Evolutionary conservation across 2,113 vertebrate species (phyloP).

Genomic region (Hippocampus comes): DNA sequence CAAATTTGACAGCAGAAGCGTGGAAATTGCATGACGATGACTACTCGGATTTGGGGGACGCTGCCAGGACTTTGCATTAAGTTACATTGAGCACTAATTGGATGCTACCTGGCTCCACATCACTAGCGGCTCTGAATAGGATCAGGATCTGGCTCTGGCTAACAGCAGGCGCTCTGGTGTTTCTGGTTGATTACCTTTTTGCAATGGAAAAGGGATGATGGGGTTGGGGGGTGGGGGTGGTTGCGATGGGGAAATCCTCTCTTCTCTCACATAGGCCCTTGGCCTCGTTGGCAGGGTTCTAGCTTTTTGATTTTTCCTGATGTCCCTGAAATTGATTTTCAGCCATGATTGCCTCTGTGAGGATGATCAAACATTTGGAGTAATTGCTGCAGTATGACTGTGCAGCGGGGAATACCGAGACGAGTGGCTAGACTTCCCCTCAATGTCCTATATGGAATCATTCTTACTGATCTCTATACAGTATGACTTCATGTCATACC

Average conservation of each 20-base stretch:
- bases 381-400: conserved; percentile 71
- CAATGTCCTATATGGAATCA: conserved; percentile 48
- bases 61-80: conserved; percentile 76
- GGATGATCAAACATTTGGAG: conserved; percentile 73
- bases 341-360: conserved; percentile 69
- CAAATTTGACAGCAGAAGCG: conserved; percentile 68
- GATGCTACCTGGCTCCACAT: conserved; percentile 75
- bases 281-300: conserved; percentile 65
- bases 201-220: conserved; percentile 62
- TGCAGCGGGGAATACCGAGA: conserved; percentile 52
- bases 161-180: conserved; percentile 67
- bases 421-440: conserved; percentile 49
- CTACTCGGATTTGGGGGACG: conserved; percentile 57
- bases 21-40: conserved; percentile 71
- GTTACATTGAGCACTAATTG: conserved; percentile 75
- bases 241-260: conserved; percentile 29
- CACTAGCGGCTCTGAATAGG: conserved; percentile 64
- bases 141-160: conserved; percentile 65
- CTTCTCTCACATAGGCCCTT: conserved; percentile 58
- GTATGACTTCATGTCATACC: conserved; percentile 69
- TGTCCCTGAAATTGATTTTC: conserved; percentile 75
- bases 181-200: conserved; percentile 71
- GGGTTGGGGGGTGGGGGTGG: conserved; percentile 34
- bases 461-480: conserved; percentile 39
- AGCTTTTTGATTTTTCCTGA: conserved; percentile 68